Conservation (phyloP, 2,888 invertebrate species). For the Petrophora chlorosata region DNA sequence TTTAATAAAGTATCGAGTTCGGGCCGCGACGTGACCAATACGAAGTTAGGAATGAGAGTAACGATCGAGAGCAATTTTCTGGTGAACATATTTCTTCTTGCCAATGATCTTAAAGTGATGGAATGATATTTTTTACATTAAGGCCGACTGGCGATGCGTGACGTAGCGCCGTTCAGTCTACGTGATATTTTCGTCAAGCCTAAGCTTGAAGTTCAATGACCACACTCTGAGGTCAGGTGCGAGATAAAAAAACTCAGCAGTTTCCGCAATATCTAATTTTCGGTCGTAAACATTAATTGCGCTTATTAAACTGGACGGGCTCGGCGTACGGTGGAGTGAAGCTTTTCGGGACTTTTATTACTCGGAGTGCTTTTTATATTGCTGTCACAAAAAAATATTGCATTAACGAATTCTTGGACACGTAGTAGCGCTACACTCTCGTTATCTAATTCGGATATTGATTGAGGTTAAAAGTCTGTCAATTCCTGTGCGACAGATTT, state of each 20-base stretch:
- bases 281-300: constrained; percentile 69
- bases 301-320: constrained; percentile 52
- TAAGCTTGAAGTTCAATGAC: constrained; percentile 66
- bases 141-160: constrained; percentile 48
- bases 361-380: constrained; percentile 26
- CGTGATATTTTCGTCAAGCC: constrained; percentile 60
- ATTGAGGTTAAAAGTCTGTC: constrained; percentile 24
- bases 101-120: constrained; percentile 44
- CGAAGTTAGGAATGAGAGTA: constrained; percentile 23
- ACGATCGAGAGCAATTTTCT: constrained; percentile 48
- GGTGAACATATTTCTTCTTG: constrained; percentile 45
- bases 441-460: constrained; percentile 31
- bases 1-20: constrained; percentile 18
- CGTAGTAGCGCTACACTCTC: constrained; percentile 6
- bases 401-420: not conserved
- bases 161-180: constrained; percentile 61
- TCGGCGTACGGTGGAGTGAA: constrained; percentile 31
- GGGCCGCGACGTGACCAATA: constrained; percentile 15
- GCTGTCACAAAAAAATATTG: constrained; percentile 23
- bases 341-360: constrained; percentile 34
- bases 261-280: constrained; percentile 73
- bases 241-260: constrained; percentile 56
- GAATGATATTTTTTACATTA: constrained; percentile 43
- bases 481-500: constrained; percentile 21
- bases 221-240: constrained; percentile 64